Evolutionary conservation across 2,888 invertebrate species (phyloP).

Genomic region (Seira musarum): DNA sequence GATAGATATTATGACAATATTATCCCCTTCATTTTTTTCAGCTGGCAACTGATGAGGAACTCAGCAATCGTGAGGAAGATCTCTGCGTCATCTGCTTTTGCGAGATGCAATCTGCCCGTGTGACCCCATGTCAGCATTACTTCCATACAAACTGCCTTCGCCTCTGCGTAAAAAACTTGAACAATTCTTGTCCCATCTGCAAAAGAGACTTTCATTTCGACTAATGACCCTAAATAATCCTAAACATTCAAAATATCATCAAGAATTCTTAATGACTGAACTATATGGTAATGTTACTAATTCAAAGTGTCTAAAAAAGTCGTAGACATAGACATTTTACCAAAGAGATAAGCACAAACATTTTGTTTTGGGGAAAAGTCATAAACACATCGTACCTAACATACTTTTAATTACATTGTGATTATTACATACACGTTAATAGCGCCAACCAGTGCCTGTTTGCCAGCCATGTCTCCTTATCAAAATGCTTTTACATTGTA

Average conservation of each 20-base stretch:
- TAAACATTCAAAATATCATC: background rate
- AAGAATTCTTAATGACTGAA: background rate
- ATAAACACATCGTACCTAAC: constrained; percentile 10
- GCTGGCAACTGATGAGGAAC: constrained; percentile 78
- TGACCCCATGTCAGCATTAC: constrained; percentile 85
- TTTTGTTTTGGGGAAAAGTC: too few species aligned
- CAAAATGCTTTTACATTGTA: background rate
- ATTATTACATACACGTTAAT: constrained; percentile 25
- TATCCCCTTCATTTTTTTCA: too few species aligned
- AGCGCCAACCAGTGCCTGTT: background rate
- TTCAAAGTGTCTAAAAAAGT: background rate
- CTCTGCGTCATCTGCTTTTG: constrained; percentile 86
- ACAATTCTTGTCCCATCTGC: constrained; percentile 82
- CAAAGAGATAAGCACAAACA: too few species aligned
- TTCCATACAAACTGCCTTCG: constrained; percentile 86
- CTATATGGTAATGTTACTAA: too few species aligned
- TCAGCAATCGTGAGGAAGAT: constrained; percentile 82
- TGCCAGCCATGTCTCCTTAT: background rate
- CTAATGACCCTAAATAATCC: too few species aligned
- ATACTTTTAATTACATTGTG: constrained; percentile 30
- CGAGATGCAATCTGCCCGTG: constrained; percentile 80
- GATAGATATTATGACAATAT: too few species aligned
- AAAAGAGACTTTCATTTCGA: constrained; percentile 73
- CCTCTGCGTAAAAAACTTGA: constrained; percentile 78
- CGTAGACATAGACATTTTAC: background rate